Evolutionary conservation across 1,140 invertebrate species (phyloP).

Genomic region (Mizuhopecten yessoensis): DNA sequence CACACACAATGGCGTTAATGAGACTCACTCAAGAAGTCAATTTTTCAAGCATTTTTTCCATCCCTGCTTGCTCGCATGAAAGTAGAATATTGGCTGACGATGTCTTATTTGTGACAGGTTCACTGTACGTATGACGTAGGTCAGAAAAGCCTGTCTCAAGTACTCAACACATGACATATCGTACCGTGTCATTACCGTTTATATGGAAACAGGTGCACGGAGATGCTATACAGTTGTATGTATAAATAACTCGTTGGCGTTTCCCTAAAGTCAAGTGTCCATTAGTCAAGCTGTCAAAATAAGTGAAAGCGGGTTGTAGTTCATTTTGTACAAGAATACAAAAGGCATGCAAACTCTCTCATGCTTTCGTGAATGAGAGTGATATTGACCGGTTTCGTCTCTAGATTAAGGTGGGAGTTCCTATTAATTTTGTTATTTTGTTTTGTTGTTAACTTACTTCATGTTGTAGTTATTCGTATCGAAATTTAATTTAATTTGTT

Average conservation of each 20-base stretch:
- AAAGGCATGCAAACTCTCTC: no score
- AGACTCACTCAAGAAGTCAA: slow-evolving; percentile 3
- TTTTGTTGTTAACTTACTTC: no score
- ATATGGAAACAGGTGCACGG: neutral
- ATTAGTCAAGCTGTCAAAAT: neutral
- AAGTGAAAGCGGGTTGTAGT: neutral
- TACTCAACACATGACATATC: neutral
- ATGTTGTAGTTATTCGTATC: no score
- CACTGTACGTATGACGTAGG: neutral
- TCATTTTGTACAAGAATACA: no score
- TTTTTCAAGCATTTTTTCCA: neutral
- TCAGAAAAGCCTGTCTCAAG: neutral
- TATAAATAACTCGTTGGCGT: neutral
- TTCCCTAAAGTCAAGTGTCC: neutral
- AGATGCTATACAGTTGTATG: neutral
- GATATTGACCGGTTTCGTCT: no score
- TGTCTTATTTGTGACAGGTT: neutral
- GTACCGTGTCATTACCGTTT: neutral
- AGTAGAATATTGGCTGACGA: neutral
- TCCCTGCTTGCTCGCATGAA: neutral
- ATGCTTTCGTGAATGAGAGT: no score
- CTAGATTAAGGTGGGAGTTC: no score
- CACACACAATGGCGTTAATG: neutral
- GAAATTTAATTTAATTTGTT: no score
- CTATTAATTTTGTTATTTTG: no score